Percentiles rank a stretch among this genome's conserved stretches.
Conservation (phyloP, 92 coral and sea anemone species). For the Virgularia gustaviana region DNA sequence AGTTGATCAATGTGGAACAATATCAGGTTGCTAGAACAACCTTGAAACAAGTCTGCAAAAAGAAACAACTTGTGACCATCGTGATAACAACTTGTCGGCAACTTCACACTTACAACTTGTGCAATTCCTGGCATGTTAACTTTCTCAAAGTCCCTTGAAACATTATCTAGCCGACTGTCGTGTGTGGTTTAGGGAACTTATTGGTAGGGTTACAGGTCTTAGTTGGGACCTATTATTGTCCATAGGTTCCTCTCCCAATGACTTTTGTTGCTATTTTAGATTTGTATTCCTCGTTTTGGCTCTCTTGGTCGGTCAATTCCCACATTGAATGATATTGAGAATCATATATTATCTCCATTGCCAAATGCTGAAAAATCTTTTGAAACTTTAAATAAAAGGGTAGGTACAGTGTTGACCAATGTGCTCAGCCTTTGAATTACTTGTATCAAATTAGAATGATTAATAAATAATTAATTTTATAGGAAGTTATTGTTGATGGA, state of each 20-base stretch:
- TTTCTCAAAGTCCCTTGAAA: no score
- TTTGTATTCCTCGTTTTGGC: constrained; percentile 84
- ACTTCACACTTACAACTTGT: no score
- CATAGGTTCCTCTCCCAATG: background rate
- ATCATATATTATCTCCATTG: constrained; percentile 64
- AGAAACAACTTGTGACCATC: no score
- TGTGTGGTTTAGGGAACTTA: no score
- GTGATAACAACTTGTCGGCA: no score
- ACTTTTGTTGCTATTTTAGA: no score
- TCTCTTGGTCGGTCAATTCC: constrained; percentile 76
- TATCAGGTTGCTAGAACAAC: no score
- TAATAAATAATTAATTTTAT: background rate
- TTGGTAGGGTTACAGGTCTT: no score
- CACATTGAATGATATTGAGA: constrained; percentile 71
- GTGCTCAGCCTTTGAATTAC: background rate
- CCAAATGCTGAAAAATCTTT: constrained; percentile 53
- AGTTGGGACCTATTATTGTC: background rate
- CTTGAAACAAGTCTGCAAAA: no score
- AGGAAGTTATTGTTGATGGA: constrained; percentile 91
- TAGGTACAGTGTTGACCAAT: background rate
- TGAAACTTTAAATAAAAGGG: constrained; percentile 78
- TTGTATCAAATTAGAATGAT: background rate
- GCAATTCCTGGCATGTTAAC: no score
- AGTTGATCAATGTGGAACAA: no score
- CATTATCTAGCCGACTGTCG: background rate